phyloP scores from a whole-genome alignment of 2,113 vertebrate genomes.

The Bubo bubo region DNA sequence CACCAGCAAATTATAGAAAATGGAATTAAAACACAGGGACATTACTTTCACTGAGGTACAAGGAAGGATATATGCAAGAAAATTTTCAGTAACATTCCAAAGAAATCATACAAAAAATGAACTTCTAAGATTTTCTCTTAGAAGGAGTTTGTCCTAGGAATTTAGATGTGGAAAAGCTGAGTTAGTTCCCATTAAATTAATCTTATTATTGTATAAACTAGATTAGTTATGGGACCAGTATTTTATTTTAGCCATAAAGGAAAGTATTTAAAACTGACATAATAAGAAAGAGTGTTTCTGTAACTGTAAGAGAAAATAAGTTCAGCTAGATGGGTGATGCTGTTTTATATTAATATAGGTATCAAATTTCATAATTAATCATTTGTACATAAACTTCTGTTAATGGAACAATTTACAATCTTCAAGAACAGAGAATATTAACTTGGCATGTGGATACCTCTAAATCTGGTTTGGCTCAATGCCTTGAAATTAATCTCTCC shows the following conservation, averaged over 20 bases:
- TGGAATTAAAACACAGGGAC: not conserved
- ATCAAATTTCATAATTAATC: not conserved
- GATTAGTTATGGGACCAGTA: not conserved
- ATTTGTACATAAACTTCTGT: not conserved
- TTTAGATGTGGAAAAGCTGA: not conserved
- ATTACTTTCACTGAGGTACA: not conserved
- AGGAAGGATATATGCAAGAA: not conserved
- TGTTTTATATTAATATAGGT: not conserved
- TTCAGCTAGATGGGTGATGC: not conserved
- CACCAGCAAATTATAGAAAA: not conserved
- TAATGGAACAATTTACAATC: not conserved
- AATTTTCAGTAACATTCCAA: not conserved
- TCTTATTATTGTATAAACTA: not conserved
- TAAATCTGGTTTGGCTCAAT: not conserved
- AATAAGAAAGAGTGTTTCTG: not conserved
- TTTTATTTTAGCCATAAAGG: not conserved
- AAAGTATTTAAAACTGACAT: not conserved
- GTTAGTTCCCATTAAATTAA: not conserved
- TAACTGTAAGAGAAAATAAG: not conserved
- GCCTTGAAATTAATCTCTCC: not conserved
- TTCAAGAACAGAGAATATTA: not conserved
- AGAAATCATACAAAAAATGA: not conserved
- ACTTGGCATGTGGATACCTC: accelerated
- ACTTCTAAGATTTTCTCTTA: not conserved
- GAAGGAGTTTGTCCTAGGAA: not conserved